Conservation (phyloP, 2,888 invertebrate species). For the Lepetodrilus schrolli region DNA sequence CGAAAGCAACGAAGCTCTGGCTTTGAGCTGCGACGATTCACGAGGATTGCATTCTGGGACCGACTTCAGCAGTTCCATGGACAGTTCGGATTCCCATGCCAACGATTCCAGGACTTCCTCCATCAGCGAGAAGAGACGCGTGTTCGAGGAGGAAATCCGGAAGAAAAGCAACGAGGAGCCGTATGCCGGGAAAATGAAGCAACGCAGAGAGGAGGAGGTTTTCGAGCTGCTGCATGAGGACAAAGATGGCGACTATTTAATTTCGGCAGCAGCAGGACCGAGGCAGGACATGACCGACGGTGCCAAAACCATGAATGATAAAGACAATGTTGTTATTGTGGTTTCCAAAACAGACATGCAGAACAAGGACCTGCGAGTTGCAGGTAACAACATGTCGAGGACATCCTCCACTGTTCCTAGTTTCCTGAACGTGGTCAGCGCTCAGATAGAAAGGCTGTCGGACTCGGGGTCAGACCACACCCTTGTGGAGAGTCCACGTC, state of each 20-base stretch:
- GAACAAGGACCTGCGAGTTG: neutral
- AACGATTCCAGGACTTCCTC: neutral
- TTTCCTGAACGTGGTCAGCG: constrained; percentile 35
- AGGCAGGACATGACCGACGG: constrained; percentile 38
- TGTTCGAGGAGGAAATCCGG: constrained; percentile 28
- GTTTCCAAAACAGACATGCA: constrained; percentile 19
- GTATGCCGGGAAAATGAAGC: neutral
- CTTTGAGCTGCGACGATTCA: constrained; percentile 33
- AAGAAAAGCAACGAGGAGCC: neutral
- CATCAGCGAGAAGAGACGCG: neutral
- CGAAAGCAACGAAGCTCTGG: neutral
- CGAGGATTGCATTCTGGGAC: constrained; percentile 32
- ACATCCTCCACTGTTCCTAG: neutral
- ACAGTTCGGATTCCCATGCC: constrained; percentile 41
- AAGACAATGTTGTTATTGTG: constrained; percentile 31
- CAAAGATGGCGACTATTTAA: constrained; percentile 54
- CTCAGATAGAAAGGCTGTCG: constrained; percentile 33
- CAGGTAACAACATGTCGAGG: neutral
- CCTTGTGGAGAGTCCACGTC: constrained; percentile 41
- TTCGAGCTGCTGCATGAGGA: constrained; percentile 45
- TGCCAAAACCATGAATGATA: neutral
- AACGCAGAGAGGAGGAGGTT: constrained; percentile 43
- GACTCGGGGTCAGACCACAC: constrained; percentile 49
- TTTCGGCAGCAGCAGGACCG: constrained; percentile 37
- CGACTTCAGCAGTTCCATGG: constrained; percentile 50